phyloP scores from a whole-genome alignment of 1,140 invertebrate genomes.

The Drosophila repletoides region DNA sequence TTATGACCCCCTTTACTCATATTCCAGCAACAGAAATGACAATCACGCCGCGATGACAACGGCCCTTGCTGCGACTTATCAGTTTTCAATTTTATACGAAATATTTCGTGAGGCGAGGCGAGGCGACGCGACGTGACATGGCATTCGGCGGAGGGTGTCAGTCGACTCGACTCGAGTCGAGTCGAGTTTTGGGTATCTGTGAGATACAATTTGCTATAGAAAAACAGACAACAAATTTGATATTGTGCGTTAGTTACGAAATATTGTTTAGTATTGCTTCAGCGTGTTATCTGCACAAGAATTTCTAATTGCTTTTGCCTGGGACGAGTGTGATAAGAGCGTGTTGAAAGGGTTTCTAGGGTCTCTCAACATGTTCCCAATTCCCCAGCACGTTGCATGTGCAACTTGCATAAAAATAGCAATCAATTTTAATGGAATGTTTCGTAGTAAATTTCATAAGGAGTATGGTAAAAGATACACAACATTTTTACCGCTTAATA shows the following conservation, averaged over 20 bases:
- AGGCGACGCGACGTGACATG: conserved; percentile 7
- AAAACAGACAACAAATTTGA: conserved; percentile 30
- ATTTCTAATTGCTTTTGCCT: conserved; percentile 28
- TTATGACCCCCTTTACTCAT: conserved; percentile 30
- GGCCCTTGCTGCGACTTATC: conserved; percentile 16
- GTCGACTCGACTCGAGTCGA: too few species aligned
- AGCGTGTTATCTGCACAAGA: conserved; percentile 17
- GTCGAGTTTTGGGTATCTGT: conserved; percentile 10
- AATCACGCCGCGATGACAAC: not conserved
- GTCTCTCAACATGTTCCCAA: too few species aligned
- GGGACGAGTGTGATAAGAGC: conserved; percentile 17
- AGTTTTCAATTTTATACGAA: conserved; percentile 19
- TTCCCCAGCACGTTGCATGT: too few species aligned
- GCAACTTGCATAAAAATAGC: too few species aligned
- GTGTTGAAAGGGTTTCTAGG: conserved; percentile 8
- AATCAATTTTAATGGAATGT: too few species aligned
- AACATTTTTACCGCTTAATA: too few species aligned
- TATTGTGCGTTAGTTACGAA: conserved; percentile 31
- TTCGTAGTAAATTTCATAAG: too few species aligned
- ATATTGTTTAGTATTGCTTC: too few species aligned
- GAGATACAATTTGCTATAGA: conserved; percentile 16
- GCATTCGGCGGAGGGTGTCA: not conserved
- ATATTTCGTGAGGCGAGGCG: not conserved
- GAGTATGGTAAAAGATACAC: too few species aligned
- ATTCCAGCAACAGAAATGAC: conserved; percentile 8